A percentile compares a stretch with the other conserved stretches of the same genome.
Evolutionary conservation across 2,113 vertebrate species (phyloP).

Genomic region (Psittacula cyanocephala): DNA sequence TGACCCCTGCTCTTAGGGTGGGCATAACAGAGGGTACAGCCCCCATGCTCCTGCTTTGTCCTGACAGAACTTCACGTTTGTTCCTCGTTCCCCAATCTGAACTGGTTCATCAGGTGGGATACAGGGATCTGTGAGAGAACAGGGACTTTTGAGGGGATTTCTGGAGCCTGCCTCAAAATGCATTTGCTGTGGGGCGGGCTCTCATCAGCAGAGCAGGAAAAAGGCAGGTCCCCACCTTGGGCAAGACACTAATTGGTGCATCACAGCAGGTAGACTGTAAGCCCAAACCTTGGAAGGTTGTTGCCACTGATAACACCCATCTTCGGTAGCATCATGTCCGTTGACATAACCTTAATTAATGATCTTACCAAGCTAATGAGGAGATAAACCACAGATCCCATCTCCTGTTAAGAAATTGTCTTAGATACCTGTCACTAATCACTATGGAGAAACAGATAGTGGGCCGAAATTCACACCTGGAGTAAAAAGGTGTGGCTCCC

Average conservation of each 20-base stretch:
- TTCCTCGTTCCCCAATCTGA: neutral
- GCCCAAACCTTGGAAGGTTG: slow-evolving; percentile 43
- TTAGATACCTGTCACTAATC: slow-evolving; percentile 49
- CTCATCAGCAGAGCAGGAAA: neutral
- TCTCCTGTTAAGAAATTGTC: slow-evolving; percentile 61
- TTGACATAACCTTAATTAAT: slow-evolving; percentile 53
- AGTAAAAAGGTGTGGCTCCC: slow-evolving; percentile 24
- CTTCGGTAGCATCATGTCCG: slow-evolving; percentile 23
- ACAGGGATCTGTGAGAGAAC: fast-evolving
- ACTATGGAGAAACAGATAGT: slow-evolving; percentile 29
- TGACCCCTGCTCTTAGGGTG: neutral
- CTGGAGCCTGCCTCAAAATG: neutral
- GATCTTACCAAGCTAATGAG: slow-evolving; percentile 40
- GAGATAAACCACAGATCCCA: slow-evolving; percentile 46
- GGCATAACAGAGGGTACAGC: neutral
- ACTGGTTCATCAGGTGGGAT: neutral
- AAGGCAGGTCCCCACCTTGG: neutral
- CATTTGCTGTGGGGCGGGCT: neutral
- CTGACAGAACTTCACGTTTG: fast-evolving
- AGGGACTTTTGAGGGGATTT: slow-evolving; percentile 6
- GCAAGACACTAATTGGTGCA: neutral
- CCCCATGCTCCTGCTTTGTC: neutral
- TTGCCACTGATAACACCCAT: slow-evolving; percentile 11
- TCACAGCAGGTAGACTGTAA: neutral
- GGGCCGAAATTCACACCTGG: slow-evolving; percentile 53